Evolutionary conservation across 2,113 vertebrate species (phyloP).

Genomic region (Ellobius talpinus): DNA sequence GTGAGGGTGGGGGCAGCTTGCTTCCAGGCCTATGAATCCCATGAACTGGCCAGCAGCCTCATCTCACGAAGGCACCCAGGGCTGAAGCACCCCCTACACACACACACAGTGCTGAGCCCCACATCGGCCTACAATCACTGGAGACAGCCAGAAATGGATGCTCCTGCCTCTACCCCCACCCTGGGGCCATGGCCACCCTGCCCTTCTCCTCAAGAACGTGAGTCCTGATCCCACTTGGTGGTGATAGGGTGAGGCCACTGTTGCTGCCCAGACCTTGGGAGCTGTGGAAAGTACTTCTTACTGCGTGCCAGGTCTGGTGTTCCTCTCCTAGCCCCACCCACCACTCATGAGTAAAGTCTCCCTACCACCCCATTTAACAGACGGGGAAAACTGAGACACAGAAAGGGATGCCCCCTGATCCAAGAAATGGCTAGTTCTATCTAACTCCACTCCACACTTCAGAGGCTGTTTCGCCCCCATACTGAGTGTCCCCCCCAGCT

Average conservation of each 20-base stretch:
- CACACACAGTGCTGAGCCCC: no score
- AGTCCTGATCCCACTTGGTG: neutral
- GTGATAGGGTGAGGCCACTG: neutral
- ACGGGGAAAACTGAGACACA: neutral
- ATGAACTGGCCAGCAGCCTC: neutral
- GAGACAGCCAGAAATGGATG: neutral
- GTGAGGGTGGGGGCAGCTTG: neutral
- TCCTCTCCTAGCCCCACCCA: neutral
- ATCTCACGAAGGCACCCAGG: neutral
- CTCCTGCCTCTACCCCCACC: neutral
- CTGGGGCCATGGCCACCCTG: neutral
- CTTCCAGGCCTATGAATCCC: neutral
- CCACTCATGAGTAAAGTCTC: rapidly evolving
- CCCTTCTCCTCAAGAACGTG: neutral
- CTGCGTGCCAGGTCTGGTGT: no score
- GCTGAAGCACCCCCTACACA: neutral
- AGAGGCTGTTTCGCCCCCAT: rapidly evolving
- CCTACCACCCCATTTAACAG: neutral
- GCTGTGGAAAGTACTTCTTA: neutral
- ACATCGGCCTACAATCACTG: neutral
- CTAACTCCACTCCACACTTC: neutral
- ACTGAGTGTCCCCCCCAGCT: neutral
- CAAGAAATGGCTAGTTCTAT: neutral
- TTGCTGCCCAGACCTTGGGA: neutral
- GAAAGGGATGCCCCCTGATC: neutral